Evolutionary conservation across 2,113 vertebrate species (phyloP).

Genomic region (Puntigrus tetrazona): DNA sequence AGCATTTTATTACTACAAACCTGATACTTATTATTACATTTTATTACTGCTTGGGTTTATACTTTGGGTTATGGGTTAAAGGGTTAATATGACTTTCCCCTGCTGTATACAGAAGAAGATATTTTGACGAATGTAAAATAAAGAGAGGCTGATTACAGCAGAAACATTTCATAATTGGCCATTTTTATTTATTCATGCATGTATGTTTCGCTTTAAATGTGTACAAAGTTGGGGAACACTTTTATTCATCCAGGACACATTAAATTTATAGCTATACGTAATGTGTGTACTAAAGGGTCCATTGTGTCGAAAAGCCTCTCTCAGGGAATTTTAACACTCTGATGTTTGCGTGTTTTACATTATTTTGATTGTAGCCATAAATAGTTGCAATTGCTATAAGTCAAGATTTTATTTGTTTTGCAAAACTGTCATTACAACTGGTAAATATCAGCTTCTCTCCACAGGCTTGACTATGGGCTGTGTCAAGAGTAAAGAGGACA

Average conservation of each 20-base stretch:
- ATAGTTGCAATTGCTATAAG: not conserved
- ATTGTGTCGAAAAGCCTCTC: not conserved
- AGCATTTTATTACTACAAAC: not conserved
- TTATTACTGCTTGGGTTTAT: not conserved
- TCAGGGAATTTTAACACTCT: no score
- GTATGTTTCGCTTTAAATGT: not conserved
- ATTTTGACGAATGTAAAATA: not conserved
- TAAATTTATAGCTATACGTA: not conserved
- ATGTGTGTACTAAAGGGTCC: not conserved
- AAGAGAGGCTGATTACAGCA: not conserved
- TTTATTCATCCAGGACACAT: not conserved
- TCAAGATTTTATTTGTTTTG: not conserved
- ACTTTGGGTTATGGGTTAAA: not conserved
- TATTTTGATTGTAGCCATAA: not conserved
- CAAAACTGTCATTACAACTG: not conserved
- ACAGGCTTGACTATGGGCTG: conserved; percentile 92
- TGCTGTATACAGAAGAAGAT: not conserved
- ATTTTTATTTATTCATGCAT: not conserved
- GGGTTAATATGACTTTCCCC: not conserved
- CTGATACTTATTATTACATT: no score
- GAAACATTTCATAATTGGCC: not conserved
- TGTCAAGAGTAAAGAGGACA: conserved; percentile 98
- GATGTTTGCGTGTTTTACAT: not conserved
- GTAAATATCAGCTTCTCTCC: not conserved
- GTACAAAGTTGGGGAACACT: not conserved